Evolutionary conservation across 2,888 invertebrate genomes (phyloP), one percentile per base, ranked within the genome.

Genomic region (Lepidochrysops patricia): DNA sequence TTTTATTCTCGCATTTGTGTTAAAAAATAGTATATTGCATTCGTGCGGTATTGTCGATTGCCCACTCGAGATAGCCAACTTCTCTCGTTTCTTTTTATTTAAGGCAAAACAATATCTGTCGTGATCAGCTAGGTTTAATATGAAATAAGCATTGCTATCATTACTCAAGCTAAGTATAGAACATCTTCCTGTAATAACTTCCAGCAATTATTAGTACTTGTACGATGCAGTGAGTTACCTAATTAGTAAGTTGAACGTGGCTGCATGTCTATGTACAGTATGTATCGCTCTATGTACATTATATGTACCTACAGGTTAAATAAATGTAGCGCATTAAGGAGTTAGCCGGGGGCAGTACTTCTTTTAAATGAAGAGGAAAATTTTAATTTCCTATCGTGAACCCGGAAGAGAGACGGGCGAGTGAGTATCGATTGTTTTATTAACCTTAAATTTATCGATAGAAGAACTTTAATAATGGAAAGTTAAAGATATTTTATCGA

Each of bases 331-430:
- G 79, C 85, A 87, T 88, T 88, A 88, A 86, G 86, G 82, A 86
- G 82, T 82, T 85, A 80, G 84, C 88, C 88, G 50, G 68, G 66
- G 86, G 88, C 86, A 70, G 73, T 78, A 82, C 82, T 86, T 86
- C 87, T 88, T 88, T 88, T 87, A 88, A 88, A 88, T 88, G 87
- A 86, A 86, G 86, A 87, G 88, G 88, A 88, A 88, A 87, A 88
- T 89, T 89, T 88, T 88, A 88, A 89, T 88, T 89, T 89, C 89
- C 89, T 88, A 87, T 89, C 88, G 87, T 81, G 84, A 77, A 80
- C 77, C 73, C 65, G 64, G 66, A 48, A 52, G 79, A 86, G 84
- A 63, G 85, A 68, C 71, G 84, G 59, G 66, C n/a, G 27, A 26
- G 43, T 15, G 9, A 6, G 54, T 60, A 64, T 64, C 66, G 64